Base-by-base conservation (phyloP, 2,113 vertebrate genomes). In the Urocitellus parryii region DNA sequence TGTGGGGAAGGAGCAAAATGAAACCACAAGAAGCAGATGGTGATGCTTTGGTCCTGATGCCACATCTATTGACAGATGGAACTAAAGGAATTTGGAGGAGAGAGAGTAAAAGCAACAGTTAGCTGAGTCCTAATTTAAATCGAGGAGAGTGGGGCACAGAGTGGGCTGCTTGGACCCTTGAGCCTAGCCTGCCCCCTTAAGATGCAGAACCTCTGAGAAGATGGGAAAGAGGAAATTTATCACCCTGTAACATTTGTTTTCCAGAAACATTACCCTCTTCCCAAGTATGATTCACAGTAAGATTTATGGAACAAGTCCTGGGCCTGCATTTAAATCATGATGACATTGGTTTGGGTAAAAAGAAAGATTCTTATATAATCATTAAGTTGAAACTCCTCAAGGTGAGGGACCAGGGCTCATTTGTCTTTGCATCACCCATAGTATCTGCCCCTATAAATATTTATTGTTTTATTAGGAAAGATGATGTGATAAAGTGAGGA, bases 61-160 rank as follows among this genome's bases (percentile, higher is more conserved):
- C 12, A 22, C 14, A 11, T 22, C 63, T 58, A 0, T 4, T 76
- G 79, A 17, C 67, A 88, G 61, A 61, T 24, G 34, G 14, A 42
- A 32, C 39, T 53, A 3, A 68, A 73, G 63, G 17, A 65, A 34
- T 42, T 14, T 58, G 73, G 45, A 61, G 39, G 72, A 73, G 79
- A 80, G 56, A 91, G 42, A 63, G 34, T 24, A n/a, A 63, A 72
- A 48, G 93, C 95, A 91, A 70, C 96, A 61, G 4, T 96, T 97
- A 39, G 91, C 86, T 77, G 27, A 61, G 92, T 96, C 85, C 92
- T 95, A 97, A 96, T 98, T 97, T 97, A 85, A 96, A 58, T 91
- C 82, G 88, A 89, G 13, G 96, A 88, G 63, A 97, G 37, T n/a
- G n/a, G n/a, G n/a, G n/a, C n/a, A n/a, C n/a, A n/a, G n/a, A n/a